A percentile compares a stretch with the other conserved stretches of the same genome.
phyloP scores from a whole-genome alignment of 2,113 vertebrate species.

The Marmota flaviventris region DNA sequence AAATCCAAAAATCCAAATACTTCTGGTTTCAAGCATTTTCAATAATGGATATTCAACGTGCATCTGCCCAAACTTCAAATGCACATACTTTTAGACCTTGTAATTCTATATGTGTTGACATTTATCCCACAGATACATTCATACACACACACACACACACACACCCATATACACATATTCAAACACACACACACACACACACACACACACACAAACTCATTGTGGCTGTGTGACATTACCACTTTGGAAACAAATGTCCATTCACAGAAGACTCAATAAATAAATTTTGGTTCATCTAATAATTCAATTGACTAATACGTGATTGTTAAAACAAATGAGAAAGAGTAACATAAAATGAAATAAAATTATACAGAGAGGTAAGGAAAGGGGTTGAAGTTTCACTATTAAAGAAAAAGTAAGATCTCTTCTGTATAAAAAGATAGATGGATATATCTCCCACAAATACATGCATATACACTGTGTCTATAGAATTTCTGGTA shows the following conservation, averaged over 20 bases:
- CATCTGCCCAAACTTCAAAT: background rate
- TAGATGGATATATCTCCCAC: background rate
- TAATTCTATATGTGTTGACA: background rate
- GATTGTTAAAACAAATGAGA: background rate
- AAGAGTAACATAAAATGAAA: background rate
- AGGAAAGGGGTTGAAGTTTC: background rate
- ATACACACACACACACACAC: constrained; percentile 24
- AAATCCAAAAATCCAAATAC: background rate
- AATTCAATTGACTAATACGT: background rate
- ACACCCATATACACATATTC: background rate
- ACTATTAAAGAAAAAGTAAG: background rate
- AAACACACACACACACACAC: constrained; percentile 26
- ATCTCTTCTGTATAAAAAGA: background rate
- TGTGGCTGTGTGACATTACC: background rate
- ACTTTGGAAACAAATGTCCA: background rate
- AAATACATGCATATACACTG: too few relatives aligned
- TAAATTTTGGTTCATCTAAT: background rate
- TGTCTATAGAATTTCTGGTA: background rate
- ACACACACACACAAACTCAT: background rate
- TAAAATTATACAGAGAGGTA: background rate
- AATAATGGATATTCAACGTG: background rate
- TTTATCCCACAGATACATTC: background rate
- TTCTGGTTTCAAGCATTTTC: background rate
- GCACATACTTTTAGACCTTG: background rate
- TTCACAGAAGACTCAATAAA: background rate